Evolutionary conservation across 2,113 vertebrate genomes (phyloP).

Genomic region (Puntigrus tetrazona): DNA sequence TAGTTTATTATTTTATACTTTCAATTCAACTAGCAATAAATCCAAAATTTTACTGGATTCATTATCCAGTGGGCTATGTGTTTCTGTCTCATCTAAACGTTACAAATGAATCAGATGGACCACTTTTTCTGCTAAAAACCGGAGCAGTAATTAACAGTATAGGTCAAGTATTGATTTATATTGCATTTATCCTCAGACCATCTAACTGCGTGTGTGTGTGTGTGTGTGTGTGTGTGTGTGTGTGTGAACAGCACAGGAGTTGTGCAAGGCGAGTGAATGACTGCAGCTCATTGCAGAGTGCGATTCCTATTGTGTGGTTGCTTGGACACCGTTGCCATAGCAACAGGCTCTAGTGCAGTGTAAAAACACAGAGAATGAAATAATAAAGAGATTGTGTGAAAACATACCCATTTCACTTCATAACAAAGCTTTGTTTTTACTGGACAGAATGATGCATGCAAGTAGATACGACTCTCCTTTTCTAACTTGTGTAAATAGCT

Average conservation of each 20-base stretch:
- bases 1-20: neutral
- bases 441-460: neutral
- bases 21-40: neutral
- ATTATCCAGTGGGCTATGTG: neutral
- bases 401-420: conserved; percentile 17
- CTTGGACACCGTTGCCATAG: conserved; percentile 58
- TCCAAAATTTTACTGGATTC: neutral
- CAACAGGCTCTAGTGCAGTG: conserved; percentile 55
- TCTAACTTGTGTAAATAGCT: conserved; percentile 14
- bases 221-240: too few relatives aligned
- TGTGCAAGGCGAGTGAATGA: conserved; percentile 50
- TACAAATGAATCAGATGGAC: neutral
- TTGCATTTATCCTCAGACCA: conserved; percentile 2
- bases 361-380: conserved; percentile 50
- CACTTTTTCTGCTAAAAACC: neutral
- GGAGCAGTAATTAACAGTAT: neutral
- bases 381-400: conserved; percentile 54
- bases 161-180: neutral
- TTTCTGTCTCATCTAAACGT: neutral
- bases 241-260: conserved; percentile 39
- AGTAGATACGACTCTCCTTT: neutral
- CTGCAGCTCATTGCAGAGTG: conserved; percentile 48
- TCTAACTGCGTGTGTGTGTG: neutral
- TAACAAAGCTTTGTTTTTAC: neutral
- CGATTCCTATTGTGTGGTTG: conserved; percentile 55